These are phyloP conservation scores for Oxyruncus cristatus DNA, from an alignment of 2,113 vertebrate species.

Conservation along the genomic window DNA sequence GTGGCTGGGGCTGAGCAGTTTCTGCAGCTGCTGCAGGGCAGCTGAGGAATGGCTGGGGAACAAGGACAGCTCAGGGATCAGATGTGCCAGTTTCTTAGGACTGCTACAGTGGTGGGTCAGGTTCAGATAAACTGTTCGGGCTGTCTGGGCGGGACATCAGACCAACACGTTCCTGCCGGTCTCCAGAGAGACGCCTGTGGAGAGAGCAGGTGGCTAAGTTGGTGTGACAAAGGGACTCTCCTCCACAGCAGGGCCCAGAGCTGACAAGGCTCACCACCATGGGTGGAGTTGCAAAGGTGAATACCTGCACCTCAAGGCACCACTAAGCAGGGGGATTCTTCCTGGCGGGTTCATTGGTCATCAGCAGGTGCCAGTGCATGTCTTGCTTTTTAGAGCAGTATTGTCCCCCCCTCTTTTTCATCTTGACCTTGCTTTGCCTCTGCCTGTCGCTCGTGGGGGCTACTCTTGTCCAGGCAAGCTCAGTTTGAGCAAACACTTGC, in stretches of 20 bases:
- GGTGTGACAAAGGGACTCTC: neutral
- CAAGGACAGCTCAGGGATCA: neutral
- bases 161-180: neutral
- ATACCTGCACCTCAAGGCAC: neutral
- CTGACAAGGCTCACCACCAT: neutral
- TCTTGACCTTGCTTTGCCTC: neutral
- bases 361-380: neutral
- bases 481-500: neutral
- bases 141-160: neutral
- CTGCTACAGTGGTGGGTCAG: neutral
- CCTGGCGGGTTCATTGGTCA: neutral
- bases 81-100: neutral
- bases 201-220: neutral
- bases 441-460: neutral
- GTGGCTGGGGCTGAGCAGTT: neutral
- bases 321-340: neutral
- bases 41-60: neutral
- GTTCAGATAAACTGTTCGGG: neutral
- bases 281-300: neutral
- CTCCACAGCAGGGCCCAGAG: neutral
- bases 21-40: neutral
- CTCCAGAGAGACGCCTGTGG: neutral
- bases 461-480: neutral
- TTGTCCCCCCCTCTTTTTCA: neutral
- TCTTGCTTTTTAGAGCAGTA: neutral